phyloP scores from a whole-genome alignment of 2,113 vertebrate genomes.

The Spea bombifrons region DNA sequence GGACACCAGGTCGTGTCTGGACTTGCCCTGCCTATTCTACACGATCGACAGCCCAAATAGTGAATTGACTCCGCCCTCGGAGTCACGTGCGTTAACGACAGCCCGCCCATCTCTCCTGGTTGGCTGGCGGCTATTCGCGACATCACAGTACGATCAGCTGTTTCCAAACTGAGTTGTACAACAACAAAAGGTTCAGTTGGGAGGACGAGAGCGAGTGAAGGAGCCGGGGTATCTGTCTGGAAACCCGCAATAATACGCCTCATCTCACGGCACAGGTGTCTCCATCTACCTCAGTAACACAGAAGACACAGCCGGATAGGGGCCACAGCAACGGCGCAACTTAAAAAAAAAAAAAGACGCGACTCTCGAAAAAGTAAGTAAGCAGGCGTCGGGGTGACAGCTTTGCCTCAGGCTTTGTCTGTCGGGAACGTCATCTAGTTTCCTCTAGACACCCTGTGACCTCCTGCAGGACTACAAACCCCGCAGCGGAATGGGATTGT shows the following conservation, averaged over 20 bases:
- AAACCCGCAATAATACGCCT: background rate
- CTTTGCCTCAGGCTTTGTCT: too few species aligned
- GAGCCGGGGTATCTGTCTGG: background rate
- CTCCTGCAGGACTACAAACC: too few species aligned
- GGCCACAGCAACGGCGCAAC: background rate
- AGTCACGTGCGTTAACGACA: constrained; percentile 46
- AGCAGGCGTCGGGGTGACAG: background rate
- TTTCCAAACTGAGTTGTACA: constrained; percentile 45
- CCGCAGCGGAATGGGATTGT: too few species aligned
- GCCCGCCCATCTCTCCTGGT: constrained; percentile 15
- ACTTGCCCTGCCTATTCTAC: constrained; percentile 6
- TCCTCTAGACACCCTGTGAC: too few species aligned
- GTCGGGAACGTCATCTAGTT: background rate
- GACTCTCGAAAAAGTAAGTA: constrained; percentile 8
- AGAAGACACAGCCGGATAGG: background rate
- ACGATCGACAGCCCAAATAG: background rate
- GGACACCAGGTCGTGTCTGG: background rate
- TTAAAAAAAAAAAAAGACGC: background rate
- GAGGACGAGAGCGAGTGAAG: background rate
- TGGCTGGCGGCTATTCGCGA: background rate
- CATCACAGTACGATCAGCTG: constrained; percentile 43
- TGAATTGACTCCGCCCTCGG: background rate
- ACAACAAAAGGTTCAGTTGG: constrained; percentile 43
- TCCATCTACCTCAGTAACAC: constrained; percentile 18
- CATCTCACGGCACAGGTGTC: background rate